A percentile compares a stretch with the other conserved stretches of the same genome.
phyloP scores from a whole-genome alignment of 2,113 vertebrate species.

The Struthidea cinerea region DNA sequence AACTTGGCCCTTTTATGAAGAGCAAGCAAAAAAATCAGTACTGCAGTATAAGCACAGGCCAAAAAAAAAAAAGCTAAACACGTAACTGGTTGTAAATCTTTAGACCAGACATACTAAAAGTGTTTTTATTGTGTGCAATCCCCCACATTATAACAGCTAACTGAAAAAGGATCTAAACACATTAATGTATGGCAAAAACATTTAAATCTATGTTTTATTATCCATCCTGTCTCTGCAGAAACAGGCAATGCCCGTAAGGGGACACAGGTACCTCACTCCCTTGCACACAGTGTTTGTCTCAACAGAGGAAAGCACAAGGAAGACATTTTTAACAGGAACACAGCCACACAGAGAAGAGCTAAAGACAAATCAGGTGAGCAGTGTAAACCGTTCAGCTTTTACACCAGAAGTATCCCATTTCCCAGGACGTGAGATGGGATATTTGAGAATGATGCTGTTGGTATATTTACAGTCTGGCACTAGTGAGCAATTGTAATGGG shows the following conservation, averaged over 20 bases:
- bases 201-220: not conserved
- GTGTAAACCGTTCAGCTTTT: not conserved
- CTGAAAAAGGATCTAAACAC: not conserved
- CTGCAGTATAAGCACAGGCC: accelerated
- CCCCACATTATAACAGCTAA: not conserved
- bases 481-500: not conserved
- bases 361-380: not conserved
- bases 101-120: not conserved
- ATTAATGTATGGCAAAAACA: not conserved
- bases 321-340: not conserved
- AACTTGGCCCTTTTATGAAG: not conserved
- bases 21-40: not conserved
- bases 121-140: not conserved
- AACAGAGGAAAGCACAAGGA: not conserved
- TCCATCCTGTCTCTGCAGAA: not conserved
- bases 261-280: not conserved
- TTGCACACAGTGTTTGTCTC: not conserved
- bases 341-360: not conserved
- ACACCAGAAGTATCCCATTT: not conserved
- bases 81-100: not conserved
- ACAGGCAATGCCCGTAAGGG: not conserved
- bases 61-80: not conserved
- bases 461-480: not conserved
- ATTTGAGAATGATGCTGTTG: accelerated
- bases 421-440: not conserved